Evolutionary conservation across 2,113 vertebrate species (phyloP), one percentile per base, ranked within the genome.

Genomic region (Phalacrocorax pelagicus): DNA sequence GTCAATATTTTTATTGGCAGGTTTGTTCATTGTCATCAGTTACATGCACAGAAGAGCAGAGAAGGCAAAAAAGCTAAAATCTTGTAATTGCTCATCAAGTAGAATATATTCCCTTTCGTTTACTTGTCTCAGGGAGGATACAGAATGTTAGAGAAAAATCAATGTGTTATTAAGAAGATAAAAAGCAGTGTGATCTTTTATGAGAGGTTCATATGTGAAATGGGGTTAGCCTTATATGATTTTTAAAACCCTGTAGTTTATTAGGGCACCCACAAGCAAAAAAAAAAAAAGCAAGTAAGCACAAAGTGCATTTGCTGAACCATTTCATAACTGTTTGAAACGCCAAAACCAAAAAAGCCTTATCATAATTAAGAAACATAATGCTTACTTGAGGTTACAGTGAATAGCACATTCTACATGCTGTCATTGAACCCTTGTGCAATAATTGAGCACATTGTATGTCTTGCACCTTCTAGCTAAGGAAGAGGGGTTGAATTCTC

Each of bases 1-100:
- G 13, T 59, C 91, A 80, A 86, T 95, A 90, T 75, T 94, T 91
- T 85, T 74, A 85, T 88, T 83, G 83, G 44, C 67, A 59, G 13
- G 6, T 91, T 83, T 95, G 54, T 88, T 92, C 49, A 61, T 16
- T 44, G 44, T 75, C 83, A 77, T 85, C 23, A 80, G 42, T 85
- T 90, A 70, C 29, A 67, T 30, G 66, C 52, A 42, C 15, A 86
- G 54, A 89, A 88, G 24, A 83, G n/a, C 74, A 71, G 27, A 85
- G 52, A 62, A 93, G 10, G 52, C 61, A 85, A 79, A 88, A 94
- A 94, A 85, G 30, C 79, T 42, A 79, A 62, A 63, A 67, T 82
- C 42, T 85, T 19, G 6, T 52, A 57, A 79, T 81, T 1, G 0
- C 79, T 93, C 36, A 62, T 90, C 38, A 78, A 19, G 51, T 59